phyloP scores from a whole-genome alignment of 2,888 invertebrate species.

The Notodonta dromedarius region DNA sequence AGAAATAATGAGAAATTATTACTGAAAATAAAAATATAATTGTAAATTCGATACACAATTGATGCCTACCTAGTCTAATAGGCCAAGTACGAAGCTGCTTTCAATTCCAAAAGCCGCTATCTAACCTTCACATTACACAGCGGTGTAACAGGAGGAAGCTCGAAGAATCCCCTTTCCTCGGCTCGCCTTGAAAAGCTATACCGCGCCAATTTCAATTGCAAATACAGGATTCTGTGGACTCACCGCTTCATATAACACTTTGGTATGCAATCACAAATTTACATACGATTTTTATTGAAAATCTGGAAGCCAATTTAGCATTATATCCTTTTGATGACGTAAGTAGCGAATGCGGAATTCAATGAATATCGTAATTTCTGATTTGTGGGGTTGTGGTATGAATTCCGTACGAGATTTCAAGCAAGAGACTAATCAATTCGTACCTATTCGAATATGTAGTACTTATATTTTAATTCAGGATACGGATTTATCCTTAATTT shows the following conservation, averaged over 20 bases:
- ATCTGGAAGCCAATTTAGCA: constrained; percentile 9
- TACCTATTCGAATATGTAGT: too few species aligned
- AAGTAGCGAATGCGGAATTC: neutral
- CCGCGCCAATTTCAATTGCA: constrained; percentile 54
- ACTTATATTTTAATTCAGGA: too few species aligned
- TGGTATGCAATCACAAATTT: constrained; percentile 46
- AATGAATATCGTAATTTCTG: neutral
- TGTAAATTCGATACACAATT: too few species aligned
- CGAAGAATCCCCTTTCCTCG: constrained; percentile 18
- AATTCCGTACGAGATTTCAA: too few species aligned
- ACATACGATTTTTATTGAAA: constrained; percentile 39
- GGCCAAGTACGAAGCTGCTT: neutral
- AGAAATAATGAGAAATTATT: too few species aligned
- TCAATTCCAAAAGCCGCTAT: too few species aligned
- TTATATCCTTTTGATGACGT: constrained; percentile 7
- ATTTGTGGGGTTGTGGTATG: neutral
- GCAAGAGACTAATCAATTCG: too few species aligned
- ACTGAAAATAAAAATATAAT: too few species aligned
- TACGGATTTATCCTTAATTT: too few species aligned
- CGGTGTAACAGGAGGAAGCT: constrained; percentile 26
- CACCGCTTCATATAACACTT: constrained; percentile 41
- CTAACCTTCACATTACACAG: constrained; percentile 18
- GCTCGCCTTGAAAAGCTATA: constrained; percentile 23
- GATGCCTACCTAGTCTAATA: too few species aligned
- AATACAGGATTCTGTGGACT: constrained; percentile 39